Percentiles rank a stretch among this genome's conserved stretches.
Evolutionary conservation across 2,797 vertebrate species (phyloP).

Genomic region (Peromyscus eremicus): DNA sequence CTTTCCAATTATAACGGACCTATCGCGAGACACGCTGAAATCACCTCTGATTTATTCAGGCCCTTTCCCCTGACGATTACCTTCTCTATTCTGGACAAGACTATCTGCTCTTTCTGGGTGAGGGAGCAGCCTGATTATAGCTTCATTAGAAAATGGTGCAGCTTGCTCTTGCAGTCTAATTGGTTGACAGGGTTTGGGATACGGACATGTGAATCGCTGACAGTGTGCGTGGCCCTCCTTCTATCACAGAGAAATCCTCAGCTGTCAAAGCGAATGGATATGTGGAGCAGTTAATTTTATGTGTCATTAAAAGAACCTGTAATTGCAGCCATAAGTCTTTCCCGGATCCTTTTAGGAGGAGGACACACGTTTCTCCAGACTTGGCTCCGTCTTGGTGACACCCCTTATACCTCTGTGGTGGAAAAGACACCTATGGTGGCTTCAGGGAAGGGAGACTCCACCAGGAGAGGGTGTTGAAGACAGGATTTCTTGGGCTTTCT

Average conservation of each 20-base stretch:
- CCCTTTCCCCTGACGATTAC: conserved; percentile 64
- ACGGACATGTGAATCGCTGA: conserved; percentile 67
- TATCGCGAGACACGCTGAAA: conserved; percentile 13
- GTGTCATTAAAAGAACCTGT: conserved; percentile 79
- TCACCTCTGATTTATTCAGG: conserved; percentile 75
- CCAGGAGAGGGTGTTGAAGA: neutral
- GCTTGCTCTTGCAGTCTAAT: conserved; percentile 73
- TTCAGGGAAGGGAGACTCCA: neutral
- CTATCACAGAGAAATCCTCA: conserved; percentile 60
- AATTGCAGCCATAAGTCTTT: conserved; percentile 64
- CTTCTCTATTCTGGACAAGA: conserved; percentile 68
- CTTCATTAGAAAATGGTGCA: conserved; percentile 76
- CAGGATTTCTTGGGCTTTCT: neutral
- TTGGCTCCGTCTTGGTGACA: neutral
- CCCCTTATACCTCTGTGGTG: neutral
- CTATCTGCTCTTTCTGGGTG: conserved; percentile 79
- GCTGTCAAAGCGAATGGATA: conserved; percentile 74
- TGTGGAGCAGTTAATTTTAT: conserved; percentile 71
- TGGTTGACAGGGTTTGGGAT: conserved; percentile 79
- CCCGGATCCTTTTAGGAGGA: conserved; percentile 45
- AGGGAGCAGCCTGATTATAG: conserved; percentile 77
- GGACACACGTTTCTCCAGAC: neutral
- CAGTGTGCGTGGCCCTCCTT: neutral
- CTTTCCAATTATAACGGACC: conserved; percentile 57
- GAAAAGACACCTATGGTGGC: neutral